Evolutionary conservation across 2,888 invertebrate genomes (phyloP), one percentile per base, ranked within the genome.

Genomic region (Drosophila putrida): DNA sequence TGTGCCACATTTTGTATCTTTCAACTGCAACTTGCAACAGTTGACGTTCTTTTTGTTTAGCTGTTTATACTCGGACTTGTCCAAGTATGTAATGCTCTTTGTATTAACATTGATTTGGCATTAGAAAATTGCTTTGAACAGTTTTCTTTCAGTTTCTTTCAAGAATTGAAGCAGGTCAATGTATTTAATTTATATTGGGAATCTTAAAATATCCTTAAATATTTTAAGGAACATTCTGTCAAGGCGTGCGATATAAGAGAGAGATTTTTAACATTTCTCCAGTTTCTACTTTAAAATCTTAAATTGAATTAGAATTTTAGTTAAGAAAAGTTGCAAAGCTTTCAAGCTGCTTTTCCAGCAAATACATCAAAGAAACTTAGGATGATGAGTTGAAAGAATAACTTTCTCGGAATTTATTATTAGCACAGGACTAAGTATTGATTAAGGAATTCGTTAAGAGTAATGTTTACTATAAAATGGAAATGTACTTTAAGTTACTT

Each of bases 1-100:
- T 61, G 62, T 71, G 63, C 61, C 80, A 70, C 73, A 58, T 50
- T 72, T 71, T 57, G 57, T 51, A 58, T 58, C 46, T 46, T 65
- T 55, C 38, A 66, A 44, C 39, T 65, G 50, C 44, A 47, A 47
- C n/a, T 59, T 36, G 59, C 50, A 51, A 71, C 59, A 65, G 50
- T 65, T 50, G 60, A 57, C 47, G 60, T 49, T 57, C 25, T 50
- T 43, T 43, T 51, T 44, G 25, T 28, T 9, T 25, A n/a, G 28
- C 13, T 31, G 36, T 33, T 31, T 60, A 9, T 41, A 11, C 39
- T 20, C 43, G 35, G 36, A 11, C 39, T n/a, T 44, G 35, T 9
- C 10, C 27, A 15, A 33, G 33, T 41, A 33, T n/a, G 9, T 6
- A 33, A 9, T 9, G 13, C 4, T 33, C 6, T 58, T 39, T 49